A percentile compares a stretch with the other conserved stretches of the same genome.
phyloP scores from a whole-genome alignment of 2,888 invertebrate genomes.

The Apamea epomidion region DNA sequence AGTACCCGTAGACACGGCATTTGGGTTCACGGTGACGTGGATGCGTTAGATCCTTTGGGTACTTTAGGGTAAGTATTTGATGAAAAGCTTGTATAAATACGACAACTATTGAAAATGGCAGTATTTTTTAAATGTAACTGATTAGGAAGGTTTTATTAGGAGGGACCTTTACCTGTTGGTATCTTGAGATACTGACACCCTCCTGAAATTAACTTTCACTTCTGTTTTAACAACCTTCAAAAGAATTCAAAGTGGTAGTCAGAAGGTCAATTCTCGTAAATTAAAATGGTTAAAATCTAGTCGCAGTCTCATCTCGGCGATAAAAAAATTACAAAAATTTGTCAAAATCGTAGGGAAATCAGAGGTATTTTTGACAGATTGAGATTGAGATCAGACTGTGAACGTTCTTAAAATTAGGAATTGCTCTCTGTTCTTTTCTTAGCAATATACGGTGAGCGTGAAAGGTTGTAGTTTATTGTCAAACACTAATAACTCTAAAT shows the following conservation, averaged over 20 bases:
- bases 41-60: slow-evolving; percentile 50
- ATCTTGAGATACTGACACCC: neutral
- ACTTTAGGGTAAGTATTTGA: neutral
- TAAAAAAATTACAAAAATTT: no score
- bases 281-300: no score
- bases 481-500: no score
- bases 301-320: no score
- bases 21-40: slow-evolving; percentile 47
- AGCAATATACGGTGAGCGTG: neutral
- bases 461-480: neutral
- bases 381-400: no score
- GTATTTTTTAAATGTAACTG: neutral
- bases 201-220: neutral
- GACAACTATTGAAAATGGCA: neutral
- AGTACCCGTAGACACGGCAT: slow-evolving; percentile 75
- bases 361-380: no score
- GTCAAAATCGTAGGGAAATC: no score
- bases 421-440: neutral
- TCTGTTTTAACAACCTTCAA: neutral
- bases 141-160: neutral
- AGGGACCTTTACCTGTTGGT: neutral
- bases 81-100: neutral
- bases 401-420: no score
- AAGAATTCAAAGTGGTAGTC: neutral
- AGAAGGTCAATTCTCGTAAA: no score